Conservation (phyloP, 1,140 invertebrate species). For the Drosophila saltans region DNA sequence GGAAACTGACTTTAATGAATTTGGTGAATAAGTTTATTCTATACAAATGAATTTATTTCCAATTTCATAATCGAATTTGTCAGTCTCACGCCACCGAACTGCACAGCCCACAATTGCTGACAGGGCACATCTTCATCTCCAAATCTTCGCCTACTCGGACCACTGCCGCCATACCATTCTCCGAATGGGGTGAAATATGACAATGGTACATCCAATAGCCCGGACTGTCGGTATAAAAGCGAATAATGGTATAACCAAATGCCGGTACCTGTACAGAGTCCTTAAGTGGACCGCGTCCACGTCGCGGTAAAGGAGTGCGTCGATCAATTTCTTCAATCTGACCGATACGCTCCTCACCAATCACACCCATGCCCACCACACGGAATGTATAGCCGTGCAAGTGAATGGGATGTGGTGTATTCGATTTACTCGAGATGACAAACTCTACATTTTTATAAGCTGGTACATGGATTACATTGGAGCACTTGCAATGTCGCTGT, state of each 20-base stretch:
- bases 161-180: slow-evolving; percentile 85
- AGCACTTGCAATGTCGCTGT: slow-evolving; percentile 66
- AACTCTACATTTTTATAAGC: slow-evolving; percentile 73
- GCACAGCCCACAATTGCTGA: slow-evolving; percentile 77
- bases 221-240: slow-evolving; percentile 72
- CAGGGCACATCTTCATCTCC: slow-evolving; percentile 81
- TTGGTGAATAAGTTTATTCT: background rate
- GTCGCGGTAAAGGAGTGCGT: slow-evolving; percentile 53
- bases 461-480: slow-evolving; percentile 79
- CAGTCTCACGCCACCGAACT: slow-evolving; percentile 57
- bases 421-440: slow-evolving; percentile 67
- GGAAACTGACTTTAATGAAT: slow-evolving; percentile 14
- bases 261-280: slow-evolving; percentile 79
- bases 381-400: slow-evolving; percentile 79
- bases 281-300: slow-evolving; percentile 63
- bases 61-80: background rate
- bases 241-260: slow-evolving; percentile 75
- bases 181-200: slow-evolving; percentile 84
- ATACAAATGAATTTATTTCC: background rate
- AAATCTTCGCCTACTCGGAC: slow-evolving; percentile 84
- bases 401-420: slow-evolving; percentile 74
- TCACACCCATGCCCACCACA: slow-evolving; percentile 78
- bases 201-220: slow-evolving; percentile 82
- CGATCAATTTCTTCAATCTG: slow-evolving; percentile 73
- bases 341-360: slow-evolving; percentile 62